Conservation (phyloP, 2,797 vertebrate species). For the Pyrocephalus nanus region DNA sequence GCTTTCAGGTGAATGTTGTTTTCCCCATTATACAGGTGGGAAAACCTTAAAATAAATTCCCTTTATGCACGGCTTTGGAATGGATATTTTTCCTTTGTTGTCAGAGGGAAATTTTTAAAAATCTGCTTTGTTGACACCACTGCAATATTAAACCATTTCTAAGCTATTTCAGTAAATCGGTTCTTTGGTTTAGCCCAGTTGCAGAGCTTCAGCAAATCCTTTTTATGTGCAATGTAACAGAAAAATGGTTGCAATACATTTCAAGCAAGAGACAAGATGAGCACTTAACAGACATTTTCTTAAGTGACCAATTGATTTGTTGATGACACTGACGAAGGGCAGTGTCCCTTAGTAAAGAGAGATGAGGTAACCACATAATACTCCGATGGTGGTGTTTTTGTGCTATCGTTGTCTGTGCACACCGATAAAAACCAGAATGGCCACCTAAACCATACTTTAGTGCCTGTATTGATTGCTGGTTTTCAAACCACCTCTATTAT, state of each 20-base stretch:
- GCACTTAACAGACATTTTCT: conserved; percentile 4
- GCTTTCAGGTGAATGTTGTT: neutral
- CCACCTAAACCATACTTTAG: conserved; percentile 42
- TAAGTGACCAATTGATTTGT: conserved; percentile 67
- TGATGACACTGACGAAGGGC: conserved; percentile 66
- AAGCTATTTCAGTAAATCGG: conserved; percentile 45
- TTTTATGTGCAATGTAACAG: conserved; percentile 52
- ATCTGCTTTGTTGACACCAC: conserved; percentile 48
- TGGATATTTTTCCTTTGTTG: conserved; percentile 46
- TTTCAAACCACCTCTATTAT: conserved; percentile 59
- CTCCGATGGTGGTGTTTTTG: conserved; percentile 61
- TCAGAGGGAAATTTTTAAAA: conserved; percentile 53
- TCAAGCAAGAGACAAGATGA: conserved; percentile 43
- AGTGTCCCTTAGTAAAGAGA: conserved; percentile 52
- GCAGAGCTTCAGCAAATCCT: conserved; percentile 53
- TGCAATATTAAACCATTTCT: conserved; percentile 61
- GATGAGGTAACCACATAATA: conserved; percentile 52
- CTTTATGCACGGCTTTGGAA: neutral
- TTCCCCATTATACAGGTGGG: neutral
- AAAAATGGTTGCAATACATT: conserved; percentile 48
- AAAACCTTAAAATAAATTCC: neutral
- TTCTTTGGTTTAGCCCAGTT: conserved; percentile 55
- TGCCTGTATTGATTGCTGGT: conserved; percentile 66
- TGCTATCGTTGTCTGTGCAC: conserved; percentile 60
- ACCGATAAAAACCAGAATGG: conserved; percentile 62